Evolutionary conservation across 2,888 invertebrate species (phyloP), one percentile per base, ranked within the genome.

Genomic region (Hirtodrosophila confusa): DNA sequence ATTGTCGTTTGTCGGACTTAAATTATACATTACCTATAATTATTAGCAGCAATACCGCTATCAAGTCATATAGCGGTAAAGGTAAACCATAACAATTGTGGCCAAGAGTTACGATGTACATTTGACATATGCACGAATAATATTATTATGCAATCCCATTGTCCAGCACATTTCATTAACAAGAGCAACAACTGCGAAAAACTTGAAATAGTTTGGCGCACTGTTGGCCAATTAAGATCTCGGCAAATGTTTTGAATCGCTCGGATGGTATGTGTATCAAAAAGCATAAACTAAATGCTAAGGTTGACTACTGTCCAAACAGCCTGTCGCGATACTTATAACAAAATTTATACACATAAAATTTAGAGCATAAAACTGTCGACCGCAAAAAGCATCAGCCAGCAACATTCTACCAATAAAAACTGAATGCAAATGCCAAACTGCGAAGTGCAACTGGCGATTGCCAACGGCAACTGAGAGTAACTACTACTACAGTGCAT

Each of bases 321-420:
- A 41, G 64, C 51, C 67, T 80, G 74, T 67, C 75, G 60, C 57
- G 40, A 41, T 60, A n/a, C n/a, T n/a, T n/a, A 61, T 55, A 61
- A 70, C 17, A 58, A 66, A 73, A 69, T 80, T 70, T 69, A 80
- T 70, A 75, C 80, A 85, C 75, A 79, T 80, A 85, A 80, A 83
- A 83, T 83, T 79, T 82, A 74, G 82, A 83, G 85, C 86, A 82
- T 83, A 82, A 87, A 85, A 83, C 84, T 87, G 85, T 85, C 86
- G 78, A 57, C 44, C 35, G 62, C 45, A 51, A 68, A 69, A 62
- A 56, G 58, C 61, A 50, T 47, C 68, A 51, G 37, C 35, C 44
- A 50, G 56, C 71, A 75, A 61, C 62, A 66, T 51, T 61, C 62
- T 51, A 68, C 37, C 64, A 45, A 58, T 69, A 63, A 79, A 71